A percentile compares a stretch with the other conserved stretches of the same genome.
These are phyloP conservation scores for Epizoanthus fatuus DNA, from an alignment of 92 coral and sea anemone genomes.

Conservation along the genomic window DNA sequence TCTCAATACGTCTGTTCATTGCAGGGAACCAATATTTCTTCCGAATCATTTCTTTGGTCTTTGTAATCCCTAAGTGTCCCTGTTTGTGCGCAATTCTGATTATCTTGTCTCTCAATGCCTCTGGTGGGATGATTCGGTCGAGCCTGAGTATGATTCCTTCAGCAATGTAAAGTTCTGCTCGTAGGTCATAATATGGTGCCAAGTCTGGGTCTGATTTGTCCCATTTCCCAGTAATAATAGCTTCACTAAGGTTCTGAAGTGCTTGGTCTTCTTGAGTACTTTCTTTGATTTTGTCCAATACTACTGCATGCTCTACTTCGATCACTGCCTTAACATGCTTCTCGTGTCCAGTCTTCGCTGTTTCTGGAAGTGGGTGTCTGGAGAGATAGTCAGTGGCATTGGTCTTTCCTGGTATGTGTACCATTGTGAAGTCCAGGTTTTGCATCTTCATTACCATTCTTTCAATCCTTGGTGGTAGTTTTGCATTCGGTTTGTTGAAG, in stretches of 20 bases:
- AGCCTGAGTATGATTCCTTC: conserved; percentile 62
- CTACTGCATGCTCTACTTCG: conserved; percentile 65
- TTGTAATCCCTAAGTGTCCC: conserved; percentile 31
- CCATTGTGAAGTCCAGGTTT: conserved; percentile 64
- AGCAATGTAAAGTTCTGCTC: conserved; percentile 59
- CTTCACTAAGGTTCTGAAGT: conserved; percentile 42
- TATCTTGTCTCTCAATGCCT: conserved; percentile 56
- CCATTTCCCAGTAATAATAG: conserved; percentile 55
- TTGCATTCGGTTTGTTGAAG: conserved; percentile 63
- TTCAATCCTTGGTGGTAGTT: conserved; percentile 80
- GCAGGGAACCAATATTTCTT: conserved; percentile 69
- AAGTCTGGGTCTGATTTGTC: conserved; percentile 37
- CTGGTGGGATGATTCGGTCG: too few relatives aligned
- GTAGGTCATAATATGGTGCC: conserved; percentile 58
- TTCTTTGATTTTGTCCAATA: conserved; percentile 52
- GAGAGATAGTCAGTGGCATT: too few relatives aligned
- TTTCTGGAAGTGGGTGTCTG: neutral
- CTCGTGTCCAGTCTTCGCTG: conserved; percentile 24
- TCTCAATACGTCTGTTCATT: conserved; percentile 60
- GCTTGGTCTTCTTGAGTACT: conserved; percentile 40
- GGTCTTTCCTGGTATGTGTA: conserved; percentile 54
- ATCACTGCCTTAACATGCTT: conserved; percentile 56
- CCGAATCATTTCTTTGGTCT: conserved; percentile 32
- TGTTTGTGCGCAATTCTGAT: conserved; percentile 58
- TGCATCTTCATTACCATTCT: conserved; percentile 78